phyloP scores from a whole-genome alignment of 1,140 invertebrate genomes.

The Drosophila tani region DNA sequence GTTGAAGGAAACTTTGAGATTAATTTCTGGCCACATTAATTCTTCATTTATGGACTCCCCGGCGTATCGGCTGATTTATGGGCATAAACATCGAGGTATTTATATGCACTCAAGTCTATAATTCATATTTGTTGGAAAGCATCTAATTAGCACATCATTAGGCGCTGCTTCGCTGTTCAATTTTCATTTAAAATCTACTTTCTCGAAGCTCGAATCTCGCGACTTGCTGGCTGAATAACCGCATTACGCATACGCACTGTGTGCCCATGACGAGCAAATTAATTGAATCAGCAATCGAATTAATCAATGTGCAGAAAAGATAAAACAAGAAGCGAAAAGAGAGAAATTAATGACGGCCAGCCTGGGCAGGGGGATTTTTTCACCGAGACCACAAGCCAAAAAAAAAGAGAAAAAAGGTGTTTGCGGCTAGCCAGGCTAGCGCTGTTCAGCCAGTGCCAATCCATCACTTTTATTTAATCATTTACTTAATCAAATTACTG shows the following conservation, averaged over 20 bases:
- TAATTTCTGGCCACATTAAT: not conserved
- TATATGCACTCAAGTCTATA: conserved; percentile 28
- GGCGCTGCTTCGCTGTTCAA: conserved; percentile 1
- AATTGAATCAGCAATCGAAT: conserved; percentile 59
- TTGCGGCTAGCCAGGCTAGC: conserved; percentile 7
- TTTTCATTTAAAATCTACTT: conserved; percentile 5
- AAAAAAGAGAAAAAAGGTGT: conserved; percentile 7
- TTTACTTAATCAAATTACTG: conserved; percentile 77
- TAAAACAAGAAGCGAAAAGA: conserved; percentile 26
- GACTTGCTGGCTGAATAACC: not conserved
- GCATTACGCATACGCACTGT: conserved; percentile 35
- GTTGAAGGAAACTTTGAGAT: not conserved
- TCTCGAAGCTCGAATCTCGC: not conserved
- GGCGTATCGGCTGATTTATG: conserved; percentile 23
- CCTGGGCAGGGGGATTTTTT: conserved; percentile 5
- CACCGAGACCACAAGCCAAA: not conserved
- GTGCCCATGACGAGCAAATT: conserved; percentile 27
- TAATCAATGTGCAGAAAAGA: conserved; percentile 56
- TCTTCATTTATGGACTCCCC: not conserved
- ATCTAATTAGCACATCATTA: conserved; percentile 70
- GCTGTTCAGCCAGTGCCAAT: conserved; percentile 21
- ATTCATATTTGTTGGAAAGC: conserved; percentile 48
- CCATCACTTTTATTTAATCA: conserved; percentile 76
- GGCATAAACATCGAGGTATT: not conserved
- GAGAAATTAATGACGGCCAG: conserved; percentile 37